A percentile compares a stretch with the other conserved stretches of the same genome.
Conservation (phyloP, 2,888 invertebrate genomes). For the Criorhina ranunculi region DNA sequence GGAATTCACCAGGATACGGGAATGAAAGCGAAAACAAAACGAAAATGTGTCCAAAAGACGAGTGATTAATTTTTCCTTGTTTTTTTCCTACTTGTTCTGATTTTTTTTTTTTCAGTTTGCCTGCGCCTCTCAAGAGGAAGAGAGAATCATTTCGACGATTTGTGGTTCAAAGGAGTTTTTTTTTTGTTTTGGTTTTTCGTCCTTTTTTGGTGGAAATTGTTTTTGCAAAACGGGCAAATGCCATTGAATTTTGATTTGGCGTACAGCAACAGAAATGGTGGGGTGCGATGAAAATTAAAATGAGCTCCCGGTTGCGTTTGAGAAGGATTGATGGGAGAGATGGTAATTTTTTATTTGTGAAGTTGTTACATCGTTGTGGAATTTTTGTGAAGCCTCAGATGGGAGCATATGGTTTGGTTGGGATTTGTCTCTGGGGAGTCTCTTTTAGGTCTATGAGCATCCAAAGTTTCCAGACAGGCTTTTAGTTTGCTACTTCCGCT, state of each 20-base stretch:
- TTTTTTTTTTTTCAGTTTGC: slow-evolving; percentile 24
- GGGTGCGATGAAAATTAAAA: slow-evolving; percentile 50
- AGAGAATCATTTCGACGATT: slow-evolving; percentile 72
- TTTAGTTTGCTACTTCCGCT: slow-evolving; percentile 56
- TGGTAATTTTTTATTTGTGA: slow-evolving; percentile 26
- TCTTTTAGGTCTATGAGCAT: slow-evolving; percentile 46
- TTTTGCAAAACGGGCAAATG: slow-evolving; percentile 55
- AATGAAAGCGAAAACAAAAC: slow-evolving; percentile 73
- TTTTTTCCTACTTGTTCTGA: slow-evolving; percentile 33
- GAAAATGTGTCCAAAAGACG: slow-evolving; percentile 74
- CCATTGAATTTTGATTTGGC: slow-evolving; percentile 68
- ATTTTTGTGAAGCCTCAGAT: slow-evolving; percentile 31
- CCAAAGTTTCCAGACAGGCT: slow-evolving; percentile 72
- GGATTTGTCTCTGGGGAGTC: slow-evolving; percentile 40
- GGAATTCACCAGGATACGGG: slow-evolving; percentile 60
- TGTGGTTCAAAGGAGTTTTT: slow-evolving; percentile 68
- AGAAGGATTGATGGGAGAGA: slow-evolving; percentile 39
- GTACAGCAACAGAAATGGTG: slow-evolving; percentile 8
- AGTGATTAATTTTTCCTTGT: slow-evolving; percentile 70
- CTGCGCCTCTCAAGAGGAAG: slow-evolving; percentile 14
- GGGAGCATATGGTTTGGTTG: background rate
- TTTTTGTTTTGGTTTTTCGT: slow-evolving; percentile 36
- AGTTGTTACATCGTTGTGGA: slow-evolving; percentile 45
- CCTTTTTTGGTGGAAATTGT: slow-evolving; percentile 52
- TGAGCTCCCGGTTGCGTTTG: slow-evolving; percentile 38